A percentile compares a stretch with the other conserved stretches of the same genome.
Conservation (phyloP, 2,797 vertebrate species). For the Momotus momota region DNA sequence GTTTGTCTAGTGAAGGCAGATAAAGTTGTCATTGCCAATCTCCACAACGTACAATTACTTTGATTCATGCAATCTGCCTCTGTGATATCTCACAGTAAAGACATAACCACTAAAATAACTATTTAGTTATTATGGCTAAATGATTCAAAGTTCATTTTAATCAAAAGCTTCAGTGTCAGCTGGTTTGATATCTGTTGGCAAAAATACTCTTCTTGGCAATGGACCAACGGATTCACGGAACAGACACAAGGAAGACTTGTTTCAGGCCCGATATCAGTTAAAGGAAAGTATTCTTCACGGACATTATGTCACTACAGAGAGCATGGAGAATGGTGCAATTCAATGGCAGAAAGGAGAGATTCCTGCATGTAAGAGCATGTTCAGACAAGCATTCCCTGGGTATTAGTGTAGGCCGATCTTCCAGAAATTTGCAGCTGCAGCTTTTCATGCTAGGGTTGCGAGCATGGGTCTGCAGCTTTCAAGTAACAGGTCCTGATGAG, state of each 20-base stretch:
- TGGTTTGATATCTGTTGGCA: not conserved
- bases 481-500: not conserved
- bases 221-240: not conserved
- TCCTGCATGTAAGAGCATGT: not conserved
- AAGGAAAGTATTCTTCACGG: not conserved
- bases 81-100: not conserved
- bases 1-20: not conserved
- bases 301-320: not conserved
- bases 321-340: not conserved
- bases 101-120: constrained; percentile 4
- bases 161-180: not conserved
- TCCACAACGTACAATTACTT: not conserved
- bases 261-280: not conserved
- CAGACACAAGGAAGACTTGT: not conserved
- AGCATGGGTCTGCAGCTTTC: not conserved
- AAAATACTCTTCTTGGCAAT: not conserved
- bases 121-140: constrained; percentile 29
- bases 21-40: not conserved
- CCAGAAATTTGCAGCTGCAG: not conserved
- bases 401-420: not conserved
- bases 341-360: not conserved
- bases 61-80: constrained; percentile 8
- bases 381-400: not conserved
- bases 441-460: not conserved
- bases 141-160: constrained; percentile 18